Evolutionary conservation across 2,888 invertebrate genomes (phyloP), one percentile per base, ranked within the genome.

Genomic region (Aphodius granarius): DNA sequence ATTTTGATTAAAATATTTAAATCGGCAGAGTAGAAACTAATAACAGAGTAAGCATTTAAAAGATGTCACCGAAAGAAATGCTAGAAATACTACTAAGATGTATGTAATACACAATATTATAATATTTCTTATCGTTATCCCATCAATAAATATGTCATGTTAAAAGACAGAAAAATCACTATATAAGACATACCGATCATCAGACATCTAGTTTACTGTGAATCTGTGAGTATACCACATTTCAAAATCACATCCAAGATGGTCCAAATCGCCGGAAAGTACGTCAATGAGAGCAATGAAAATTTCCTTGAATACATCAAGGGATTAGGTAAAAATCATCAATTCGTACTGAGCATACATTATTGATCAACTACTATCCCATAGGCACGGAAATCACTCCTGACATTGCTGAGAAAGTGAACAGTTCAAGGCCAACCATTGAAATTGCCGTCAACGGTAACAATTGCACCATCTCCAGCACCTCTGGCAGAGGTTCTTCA

Each of bases 191-290:
- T 3, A 13, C 6, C 13, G 43, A 43, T 9, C 43, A 0, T 6
- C 13, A 13, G 6, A 3, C 9, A 43, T 43, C 13, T 43, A 43
- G 43, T 43, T 43, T 43, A 43, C 9, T 43, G 6, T 43, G 43
- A 43, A 3, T 2, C 13, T 13, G 43, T 43, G 43, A 1, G 4
- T 9, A 43, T n/a, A 3, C 13, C 43, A 43, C 43, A 43, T 6
- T 13, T 20, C 68, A 18, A 68, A 66, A 20, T 66, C 66, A 19
- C 66, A 0, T 19, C 66, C 19, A 79, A 79, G 73, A 83, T 83
- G 82, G 81, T 78, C 68, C 79, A 80, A 73, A 78, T 82, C 22
- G 73, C 78, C 16, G 82, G 82, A 75, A 81, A 76, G 75, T 83
- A 82, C 77, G 66, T 81, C 73, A 73, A 78, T 18, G 78, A 78